A percentile compares a stretch with the other conserved stretches of the same genome.
Conservation (phyloP, 2,888 invertebrate species). For the Philopedon plagiatum region DNA sequence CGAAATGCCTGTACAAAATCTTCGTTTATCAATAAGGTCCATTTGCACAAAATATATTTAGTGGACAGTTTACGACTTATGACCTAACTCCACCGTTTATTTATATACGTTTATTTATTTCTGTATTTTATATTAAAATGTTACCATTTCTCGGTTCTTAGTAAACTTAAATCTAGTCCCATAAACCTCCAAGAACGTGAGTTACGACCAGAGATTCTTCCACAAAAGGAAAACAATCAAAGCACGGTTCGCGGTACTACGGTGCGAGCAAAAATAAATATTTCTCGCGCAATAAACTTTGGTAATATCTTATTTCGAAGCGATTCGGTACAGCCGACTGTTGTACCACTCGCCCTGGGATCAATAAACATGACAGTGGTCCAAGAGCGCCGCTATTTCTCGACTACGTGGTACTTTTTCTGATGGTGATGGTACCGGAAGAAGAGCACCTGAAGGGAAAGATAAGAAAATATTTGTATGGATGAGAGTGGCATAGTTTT, state of each 20-base stretch:
- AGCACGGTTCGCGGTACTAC: conserved; percentile 21
- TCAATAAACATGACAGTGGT: conserved; percentile 48
- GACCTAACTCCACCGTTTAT: no score
- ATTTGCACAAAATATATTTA: no score
- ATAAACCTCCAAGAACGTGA: conserved; percentile 29
- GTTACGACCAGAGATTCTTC: conserved; percentile 32
- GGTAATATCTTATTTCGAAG: conserved; percentile 45
- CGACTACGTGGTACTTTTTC: conserved; percentile 12
- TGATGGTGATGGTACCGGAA: not conserved
- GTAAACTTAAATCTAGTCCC: conserved; percentile 15
- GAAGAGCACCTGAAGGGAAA: not conserved
- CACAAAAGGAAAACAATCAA: conserved; percentile 37
- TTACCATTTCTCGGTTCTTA: conserved; percentile 1
- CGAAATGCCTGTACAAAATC: no score
- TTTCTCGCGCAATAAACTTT: conserved; percentile 49
- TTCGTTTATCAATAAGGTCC: no score
- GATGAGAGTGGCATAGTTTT: no score
- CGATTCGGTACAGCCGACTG: conserved; percentile 36
- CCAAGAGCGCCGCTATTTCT: conserved; percentile 45
- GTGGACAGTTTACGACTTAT: no score
- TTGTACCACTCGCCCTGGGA: conserved; percentile 38
- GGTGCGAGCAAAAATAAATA: conserved; percentile 37
- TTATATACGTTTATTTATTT: no score
- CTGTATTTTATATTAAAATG: no score
- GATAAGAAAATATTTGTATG: not conserved